phyloP scores from a whole-genome alignment of 2,113 vertebrate genomes.

The Meles meles region DNA sequence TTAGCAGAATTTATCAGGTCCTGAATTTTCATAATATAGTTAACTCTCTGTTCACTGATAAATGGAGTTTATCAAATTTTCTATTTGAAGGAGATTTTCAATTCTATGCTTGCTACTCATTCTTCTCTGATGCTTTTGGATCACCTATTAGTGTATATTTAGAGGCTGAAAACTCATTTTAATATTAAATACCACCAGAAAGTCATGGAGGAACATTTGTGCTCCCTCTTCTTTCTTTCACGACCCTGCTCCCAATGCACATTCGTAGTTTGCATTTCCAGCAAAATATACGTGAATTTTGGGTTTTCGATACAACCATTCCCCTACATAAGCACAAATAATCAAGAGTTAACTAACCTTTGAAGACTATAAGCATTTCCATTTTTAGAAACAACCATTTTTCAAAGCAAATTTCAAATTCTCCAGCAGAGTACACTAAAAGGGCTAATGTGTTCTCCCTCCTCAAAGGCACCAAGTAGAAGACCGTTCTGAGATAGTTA shows the following conservation, averaged over 20 bases:
- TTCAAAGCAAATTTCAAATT: background rate
- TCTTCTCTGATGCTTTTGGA: background rate
- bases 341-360: background rate
- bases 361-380: background rate
- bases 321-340: background rate
- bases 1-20: background rate
- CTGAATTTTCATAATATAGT: background rate
- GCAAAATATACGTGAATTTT: background rate
- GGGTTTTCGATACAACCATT: background rate
- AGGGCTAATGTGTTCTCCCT: background rate
- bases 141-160: background rate
- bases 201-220: background rate
- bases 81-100: background rate
- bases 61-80: background rate
- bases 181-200: background rate
- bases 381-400: slow-evolving; percentile 34
- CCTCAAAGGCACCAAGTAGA: background rate
- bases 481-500: background rate
- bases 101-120: background rate
- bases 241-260: background rate
- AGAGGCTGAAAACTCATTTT: slow-evolving; percentile 1
- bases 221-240: background rate
- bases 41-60: background rate
- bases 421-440: background rate
- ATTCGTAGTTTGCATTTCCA: background rate